Evolutionary conservation across 2,888 invertebrate genomes (phyloP), one percentile per base, ranked within the genome.

Genomic region (Eilema griseolum): DNA sequence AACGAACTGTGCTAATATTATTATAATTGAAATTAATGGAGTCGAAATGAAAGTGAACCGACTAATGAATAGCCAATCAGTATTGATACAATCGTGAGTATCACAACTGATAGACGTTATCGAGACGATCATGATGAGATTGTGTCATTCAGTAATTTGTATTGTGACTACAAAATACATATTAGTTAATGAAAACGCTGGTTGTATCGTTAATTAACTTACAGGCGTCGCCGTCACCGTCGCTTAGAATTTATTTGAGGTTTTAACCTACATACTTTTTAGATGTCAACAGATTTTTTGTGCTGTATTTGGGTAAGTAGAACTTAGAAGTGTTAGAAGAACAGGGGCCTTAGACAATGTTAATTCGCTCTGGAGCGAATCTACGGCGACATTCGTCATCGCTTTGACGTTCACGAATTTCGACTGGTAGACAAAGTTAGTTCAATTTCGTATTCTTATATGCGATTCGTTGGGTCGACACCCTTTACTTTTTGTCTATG

Each of bases 21-120:
- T 85, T 83, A 84, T 89, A 91, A 90, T 90, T 89, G 88, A 87
- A 86, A 82, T 82, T 89, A 89, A 91, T 89, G 83, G 86, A 83
- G 84, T 75, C 77, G 73, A 84, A 84, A 89, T 83, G 92, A 93
- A 93, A 93, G 93, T 91, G 88, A 89, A 84, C 56, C 69, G 65
- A 75, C 76, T 69, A 80, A 71, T 75, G 75, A 76, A 68, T 75
- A 41, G 66, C 62, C 59, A 65, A 66, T 76, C 71, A 70, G 41
- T 69, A 52, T 41, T 69, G 76, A 81, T 79, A 74, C 61, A 73
- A 80, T 77, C 80, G 64, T 24, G 16, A 56, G 57, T 57, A 52
- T 56, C n/a, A 31, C 52, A 23, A 37, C n/a, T 72, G 71, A 73
- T 37, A 66, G 75, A 74, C 66, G 66, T 74, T 81, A 81, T 79